These are phyloP conservation scores for Brachionus plicatilis DNA, from an alignment of 1,140 invertebrate genomes.

Conservation along the genomic window DNA sequence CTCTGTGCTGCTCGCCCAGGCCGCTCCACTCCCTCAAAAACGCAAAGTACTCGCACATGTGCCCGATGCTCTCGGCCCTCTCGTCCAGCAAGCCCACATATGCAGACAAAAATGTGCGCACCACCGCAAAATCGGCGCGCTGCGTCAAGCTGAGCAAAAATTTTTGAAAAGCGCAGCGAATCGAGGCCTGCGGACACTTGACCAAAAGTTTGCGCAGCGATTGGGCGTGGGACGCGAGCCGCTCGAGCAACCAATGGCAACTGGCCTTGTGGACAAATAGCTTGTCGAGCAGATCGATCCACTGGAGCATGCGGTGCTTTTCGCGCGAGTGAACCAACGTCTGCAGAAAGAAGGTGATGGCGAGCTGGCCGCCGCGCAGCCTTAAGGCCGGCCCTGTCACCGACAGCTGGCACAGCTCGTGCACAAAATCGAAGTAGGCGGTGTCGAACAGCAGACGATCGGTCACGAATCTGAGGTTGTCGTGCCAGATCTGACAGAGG, in stretches of 20 bases:
- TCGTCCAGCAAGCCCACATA: neutral
- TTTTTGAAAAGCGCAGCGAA: constrained; percentile 1
- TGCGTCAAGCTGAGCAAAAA: neutral
- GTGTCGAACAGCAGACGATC: neutral
- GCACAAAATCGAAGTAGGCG: constrained; percentile 16
- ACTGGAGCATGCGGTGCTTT: neutral
- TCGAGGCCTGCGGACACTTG: constrained; percentile 4
- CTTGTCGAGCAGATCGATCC: neutral
- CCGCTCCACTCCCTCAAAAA: constrained; percentile 86
- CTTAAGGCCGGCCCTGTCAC: neutral
- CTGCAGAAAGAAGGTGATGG: constrained; percentile 19
- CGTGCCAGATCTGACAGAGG: neutral
- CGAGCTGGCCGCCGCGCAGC: neutral
- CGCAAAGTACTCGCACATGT: constrained; percentile 83
- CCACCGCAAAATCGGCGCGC: neutral
- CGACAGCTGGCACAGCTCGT: neutral
- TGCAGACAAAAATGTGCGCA: neutral
- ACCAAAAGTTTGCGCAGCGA: neutral
- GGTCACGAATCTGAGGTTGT: constrained; percentile 6
- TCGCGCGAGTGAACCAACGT: constrained; percentile 27
- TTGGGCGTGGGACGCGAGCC: neutral
- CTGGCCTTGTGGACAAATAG: neutral
- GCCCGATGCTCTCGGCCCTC: constrained; percentile 60
- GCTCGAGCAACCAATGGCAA: neutral
- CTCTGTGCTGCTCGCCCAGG: constrained; percentile 84